Evolutionary conservation across 1,140 invertebrate genomes (phyloP).

Genomic region (Drosophila littoralis): DNA sequence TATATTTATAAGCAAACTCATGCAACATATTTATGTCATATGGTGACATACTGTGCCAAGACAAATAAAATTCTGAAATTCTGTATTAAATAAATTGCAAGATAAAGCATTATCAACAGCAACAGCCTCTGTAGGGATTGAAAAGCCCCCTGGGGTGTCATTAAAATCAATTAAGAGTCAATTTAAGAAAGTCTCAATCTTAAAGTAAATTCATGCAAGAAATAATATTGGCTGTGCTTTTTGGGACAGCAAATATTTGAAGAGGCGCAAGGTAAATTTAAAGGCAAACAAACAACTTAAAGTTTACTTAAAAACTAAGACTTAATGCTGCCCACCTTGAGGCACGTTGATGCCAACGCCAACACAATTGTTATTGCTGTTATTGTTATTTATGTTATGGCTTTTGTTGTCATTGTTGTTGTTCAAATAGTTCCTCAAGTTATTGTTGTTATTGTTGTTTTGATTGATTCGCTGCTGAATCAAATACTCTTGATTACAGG

Average conservation of each 20-base stretch:
- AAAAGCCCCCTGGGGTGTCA: not conserved
- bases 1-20: too few relatives aligned
- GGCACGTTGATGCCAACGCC: constrained; percentile 27
- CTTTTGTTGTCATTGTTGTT: constrained; percentile 41
- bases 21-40: too few relatives aligned
- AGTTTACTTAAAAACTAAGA: constrained; percentile 23
- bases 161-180: constrained; percentile 53
- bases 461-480: constrained; percentile 61
- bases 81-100: too few relatives aligned
- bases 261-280: constrained; percentile 9
- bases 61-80: too few relatives aligned
- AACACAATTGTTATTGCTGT: constrained; percentile 33
- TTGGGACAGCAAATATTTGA: constrained; percentile 29
- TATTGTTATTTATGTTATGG: constrained; percentile 40
- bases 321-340: constrained; percentile 62
- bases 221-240: constrained; percentile 38
- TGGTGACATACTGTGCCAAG: too few relatives aligned
- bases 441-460: constrained; percentile 57
- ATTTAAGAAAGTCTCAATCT: constrained; percentile 43
- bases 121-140: too few relatives aligned
- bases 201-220: constrained; percentile 23
- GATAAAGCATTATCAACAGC: too few relatives aligned
- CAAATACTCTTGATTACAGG: constrained; percentile 82
- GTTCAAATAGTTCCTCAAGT: constrained; percentile 64
- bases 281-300: constrained; percentile 20